phyloP scores from a whole-genome alignment of 2,888 invertebrate genomes.

The Chirona hameri region DNA sequence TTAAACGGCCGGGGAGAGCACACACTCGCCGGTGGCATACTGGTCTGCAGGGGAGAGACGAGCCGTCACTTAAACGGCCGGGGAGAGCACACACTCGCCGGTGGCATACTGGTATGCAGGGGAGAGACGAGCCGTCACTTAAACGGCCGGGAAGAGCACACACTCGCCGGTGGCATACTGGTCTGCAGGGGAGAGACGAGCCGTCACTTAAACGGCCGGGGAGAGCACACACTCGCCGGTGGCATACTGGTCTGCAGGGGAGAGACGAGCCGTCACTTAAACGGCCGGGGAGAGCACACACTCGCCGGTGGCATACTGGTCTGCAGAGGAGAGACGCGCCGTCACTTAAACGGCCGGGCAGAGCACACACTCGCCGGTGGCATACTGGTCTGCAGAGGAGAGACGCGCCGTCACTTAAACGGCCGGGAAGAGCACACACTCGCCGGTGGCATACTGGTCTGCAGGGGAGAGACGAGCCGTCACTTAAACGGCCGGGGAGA shows the following conservation, averaged over 20 bases:
- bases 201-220: too few relatives aligned
- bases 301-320: constrained; percentile 43
- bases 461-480: constrained; percentile 43
- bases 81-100: constrained; percentile 59
- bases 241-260: constrained; percentile 46
- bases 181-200: constrained; percentile 46
- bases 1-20: constrained; percentile 66
- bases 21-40: constrained; percentile 46
- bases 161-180: constrained; percentile 46
- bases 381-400: constrained; percentile 46
- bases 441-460: constrained; percentile 44
- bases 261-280: too few relatives aligned
- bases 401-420: too few relatives aligned
- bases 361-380: constrained; percentile 56
- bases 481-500: too few relatives aligned
- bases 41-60: constrained; percentile 48
- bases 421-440: constrained; percentile 63
- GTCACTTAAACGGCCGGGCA: too few relatives aligned
- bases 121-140: too few relatives aligned
- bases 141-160: constrained; percentile 64
- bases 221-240: constrained; percentile 59
- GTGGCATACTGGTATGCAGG: constrained; percentile 46
- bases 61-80: too few relatives aligned
- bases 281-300: constrained; percentile 65
- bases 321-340: constrained; percentile 44